Percentiles rank a stretch among this genome's conserved stretches.
Evolutionary conservation across 2,888 invertebrate genomes (phyloP).

Genomic region (Drosophila fungiperda): DNA sequence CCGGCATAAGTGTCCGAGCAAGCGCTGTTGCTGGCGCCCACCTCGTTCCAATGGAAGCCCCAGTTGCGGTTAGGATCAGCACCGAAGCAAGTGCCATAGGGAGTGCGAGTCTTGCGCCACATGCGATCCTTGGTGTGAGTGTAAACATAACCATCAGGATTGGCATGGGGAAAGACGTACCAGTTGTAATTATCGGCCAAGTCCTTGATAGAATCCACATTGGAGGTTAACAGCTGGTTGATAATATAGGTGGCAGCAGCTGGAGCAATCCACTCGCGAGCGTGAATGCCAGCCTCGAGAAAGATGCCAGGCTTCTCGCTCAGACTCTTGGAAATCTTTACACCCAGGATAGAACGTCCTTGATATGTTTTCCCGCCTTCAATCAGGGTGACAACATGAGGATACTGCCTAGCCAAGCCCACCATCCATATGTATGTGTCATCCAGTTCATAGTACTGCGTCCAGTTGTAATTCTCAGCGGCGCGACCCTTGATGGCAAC

Average conservation of each 20-base stretch:
- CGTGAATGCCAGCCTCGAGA: slow-evolving; percentile 89
- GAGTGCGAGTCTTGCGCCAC: slow-evolving; percentile 89
- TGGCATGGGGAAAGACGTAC: slow-evolving; percentile 91
- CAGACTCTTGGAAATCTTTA: slow-evolving; percentile 86
- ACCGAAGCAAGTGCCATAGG: slow-evolving; percentile 87
- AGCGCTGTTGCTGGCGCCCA: slow-evolving; percentile 87
- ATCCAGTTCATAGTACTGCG: slow-evolving; percentile 79
- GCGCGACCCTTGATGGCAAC: slow-evolving; percentile 60
- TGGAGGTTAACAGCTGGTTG: slow-evolving; percentile 87
- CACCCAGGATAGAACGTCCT: slow-evolving; percentile 87
- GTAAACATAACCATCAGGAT: slow-evolving; percentile 92
- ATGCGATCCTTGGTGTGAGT: slow-evolving; percentile 86
- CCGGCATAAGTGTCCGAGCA: slow-evolving; percentile 90
- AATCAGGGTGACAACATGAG: slow-evolving; percentile 86
- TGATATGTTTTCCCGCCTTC: slow-evolving; percentile 87
- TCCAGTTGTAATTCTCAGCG: slow-evolving; percentile 72
- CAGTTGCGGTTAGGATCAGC: slow-evolving; percentile 93
- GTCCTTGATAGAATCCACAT: slow-evolving; percentile 84
- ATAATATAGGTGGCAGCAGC: slow-evolving; percentile 88
- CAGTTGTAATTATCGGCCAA: slow-evolving; percentile 88
- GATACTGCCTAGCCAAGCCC: slow-evolving; percentile 86
- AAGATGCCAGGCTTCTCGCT: slow-evolving; percentile 86
- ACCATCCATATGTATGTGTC: slow-evolving; percentile 87
- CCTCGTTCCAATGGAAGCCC: slow-evolving; percentile 88
- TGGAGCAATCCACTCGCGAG: slow-evolving; percentile 91